Base-by-base conservation (phyloP, 2,888 invertebrate genomes). In the Caenorhabditis sulstoni region DNA sequence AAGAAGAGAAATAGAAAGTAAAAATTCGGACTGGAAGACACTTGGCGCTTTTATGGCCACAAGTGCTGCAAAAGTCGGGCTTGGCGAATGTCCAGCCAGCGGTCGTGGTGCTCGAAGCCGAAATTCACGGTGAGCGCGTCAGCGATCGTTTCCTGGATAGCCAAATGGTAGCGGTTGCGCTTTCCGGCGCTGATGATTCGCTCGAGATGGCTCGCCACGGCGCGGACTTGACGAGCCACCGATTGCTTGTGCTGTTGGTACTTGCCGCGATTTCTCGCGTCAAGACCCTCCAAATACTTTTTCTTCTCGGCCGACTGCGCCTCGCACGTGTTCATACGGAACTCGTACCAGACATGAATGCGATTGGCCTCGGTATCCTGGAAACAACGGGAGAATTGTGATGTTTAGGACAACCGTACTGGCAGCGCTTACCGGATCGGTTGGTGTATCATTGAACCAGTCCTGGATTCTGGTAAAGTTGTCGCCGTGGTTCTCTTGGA, bases 321-420 rank as follows among this genome's bases (percentile, higher is more conserved):
- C 1, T 37, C 22, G 23, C 47, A 20, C 16, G 49, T 67, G 23
- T 16, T 39, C 16, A 29, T 8, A 11, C 41, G 39, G 20, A 45
- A 59, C 4, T 70, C 61, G n/a, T 23, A 45, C 68, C 68, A 70
- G 29, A 29, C 0, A 9, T 39, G 1, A 1, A 12, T 5, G 4
- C 61, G 52, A 0, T 9, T 11, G 3, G 22, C 7, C 11, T 70
- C 52, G 14, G 53, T 16, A 4, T 53, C 68, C 68, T 70, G 68
- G 22, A 59, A 55, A 18, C 8, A 2, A 1, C 5, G 16, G n/a
- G 41, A 52, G 22, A n/a, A 12, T 8, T 20, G 16, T 20, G 16
- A 47, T 16, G 9, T 37, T 37, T 37, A 37, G 37, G 11, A 37
- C 37, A 37, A n/a, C n/a, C n/a, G n/a, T n/a, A n/a, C n/a, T n/a